phyloP scores from a whole-genome alignment of 2,797 vertebrate genomes.

The Chrysolophus pictus region DNA sequence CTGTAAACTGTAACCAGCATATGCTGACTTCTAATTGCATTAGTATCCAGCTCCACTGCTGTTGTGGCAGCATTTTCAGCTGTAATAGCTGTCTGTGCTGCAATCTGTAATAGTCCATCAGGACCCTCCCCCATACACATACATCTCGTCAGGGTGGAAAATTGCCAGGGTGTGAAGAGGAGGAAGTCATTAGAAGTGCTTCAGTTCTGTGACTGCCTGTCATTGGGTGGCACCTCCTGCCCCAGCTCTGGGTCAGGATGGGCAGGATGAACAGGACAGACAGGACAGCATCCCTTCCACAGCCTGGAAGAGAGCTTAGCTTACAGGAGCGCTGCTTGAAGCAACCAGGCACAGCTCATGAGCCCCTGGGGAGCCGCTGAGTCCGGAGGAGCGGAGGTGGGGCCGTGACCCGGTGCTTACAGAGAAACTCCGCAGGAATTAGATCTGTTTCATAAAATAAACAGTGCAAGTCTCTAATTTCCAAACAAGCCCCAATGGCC shows the following conservation, averaged over 20 bases:
- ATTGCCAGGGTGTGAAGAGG: not conserved
- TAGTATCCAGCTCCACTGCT: not conserved
- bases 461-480: constrained; percentile 49
- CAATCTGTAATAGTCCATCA: not conserved
- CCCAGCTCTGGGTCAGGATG: fast-evolving
- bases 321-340: not conserved
- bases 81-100: not conserved
- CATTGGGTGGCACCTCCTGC: not conserved
- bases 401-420: not conserved
- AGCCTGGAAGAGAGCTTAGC: not conserved
- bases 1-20: not conserved
- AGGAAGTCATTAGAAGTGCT: not conserved
- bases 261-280: not conserved
- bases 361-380: not conserved
- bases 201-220: not conserved
- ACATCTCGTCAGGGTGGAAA: not conserved
- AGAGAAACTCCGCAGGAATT: constrained; percentile 59
- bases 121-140: not conserved
- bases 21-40: not conserved
- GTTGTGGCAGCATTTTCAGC: not conserved
- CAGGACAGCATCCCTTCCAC: not conserved
- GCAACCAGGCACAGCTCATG: not conserved
- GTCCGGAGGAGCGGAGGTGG: not conserved
- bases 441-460: constrained; percentile 64
- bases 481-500: constrained; percentile 66